phyloP scores from a whole-genome alignment of 2,888 invertebrate genomes.

The Apamea anceps region DNA sequence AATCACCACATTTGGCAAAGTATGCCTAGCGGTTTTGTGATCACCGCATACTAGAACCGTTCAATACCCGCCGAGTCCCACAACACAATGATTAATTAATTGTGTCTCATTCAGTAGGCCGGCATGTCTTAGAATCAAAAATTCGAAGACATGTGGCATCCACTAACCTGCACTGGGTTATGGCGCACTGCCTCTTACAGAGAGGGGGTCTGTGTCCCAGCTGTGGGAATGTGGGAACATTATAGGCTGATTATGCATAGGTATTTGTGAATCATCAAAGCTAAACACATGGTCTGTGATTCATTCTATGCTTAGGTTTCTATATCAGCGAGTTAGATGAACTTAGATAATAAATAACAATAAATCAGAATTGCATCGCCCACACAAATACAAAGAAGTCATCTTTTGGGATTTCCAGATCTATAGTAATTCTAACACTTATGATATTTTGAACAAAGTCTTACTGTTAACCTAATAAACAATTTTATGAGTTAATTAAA shows the following conservation, averaged over 20 bases:
- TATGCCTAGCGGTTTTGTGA: background rate
- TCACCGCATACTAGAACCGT: background rate
- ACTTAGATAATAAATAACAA: slow-evolving; percentile 34
- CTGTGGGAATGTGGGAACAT: no score
- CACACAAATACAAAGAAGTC: slow-evolving; percentile 11
- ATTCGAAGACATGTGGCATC: no score
- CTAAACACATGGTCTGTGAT: background rate
- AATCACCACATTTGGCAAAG: background rate
- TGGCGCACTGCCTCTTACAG: no score
- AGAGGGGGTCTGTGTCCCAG: no score
- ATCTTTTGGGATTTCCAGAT: slow-evolving; percentile 27
- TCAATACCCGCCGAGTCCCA: background rate
- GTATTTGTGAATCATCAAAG: slow-evolving; percentile 5
- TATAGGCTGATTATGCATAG: background rate
- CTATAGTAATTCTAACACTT: background rate
- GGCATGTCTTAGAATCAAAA: no score
- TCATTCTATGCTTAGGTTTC: background rate
- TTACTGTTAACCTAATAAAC: slow-evolving; percentile 19
- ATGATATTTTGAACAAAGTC: background rate
- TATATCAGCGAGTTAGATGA: slow-evolving; percentile 30
- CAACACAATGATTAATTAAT: background rate
- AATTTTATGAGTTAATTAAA: slow-evolving; percentile 49
- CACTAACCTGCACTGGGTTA: no score
- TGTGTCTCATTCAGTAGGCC: background rate
- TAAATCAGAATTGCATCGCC: slow-evolving; percentile 36